Base-by-base conservation (phyloP, 2,113 vertebrate genomes). In the Hippocampus mohnikei region DNA sequence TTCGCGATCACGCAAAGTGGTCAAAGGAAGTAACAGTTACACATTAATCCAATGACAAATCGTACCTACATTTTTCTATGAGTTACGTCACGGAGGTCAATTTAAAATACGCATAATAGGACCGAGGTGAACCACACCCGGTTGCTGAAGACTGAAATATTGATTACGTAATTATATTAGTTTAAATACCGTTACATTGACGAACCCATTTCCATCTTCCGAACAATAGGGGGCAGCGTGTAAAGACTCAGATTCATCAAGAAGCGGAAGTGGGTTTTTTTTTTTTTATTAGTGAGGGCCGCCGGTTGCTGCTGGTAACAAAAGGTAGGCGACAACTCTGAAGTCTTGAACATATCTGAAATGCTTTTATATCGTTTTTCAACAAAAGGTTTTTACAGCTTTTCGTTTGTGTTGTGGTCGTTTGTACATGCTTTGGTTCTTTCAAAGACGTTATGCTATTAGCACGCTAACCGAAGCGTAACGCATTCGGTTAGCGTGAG, bases 391-490 rank as follows among this genome's bases (percentile, higher is more conserved):
- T 62, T 62, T 18, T 5, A 9, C 1, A 6, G 13, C 1, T 40
- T 2, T 4, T 4, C 0, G 18, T 9, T 9, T 10, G 21, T 64
- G 3, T 12, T 11, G 4, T 41, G 1, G 29, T 10, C 7, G n/a
- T 0, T 40, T 3, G 2, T 0, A 16, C 41, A 8, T 1, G 61
- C 66, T 79, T 79, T 73, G 66, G 70, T 61, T 18, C 5, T 13
- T 27, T 7, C 5, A 2, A 15, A 29, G 23, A 52, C 52, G 42
- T 8, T 20, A 7, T 33, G 15, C 12, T 5, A 21, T 27, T 8
- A 16, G 68, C 67, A 7, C 29, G 71, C 63, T 75, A 73, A 40
- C 42, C 13, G 15, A 13, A 59, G 60, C 66, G n/a, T 73, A 77
- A 33, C 44, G 2, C 68, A 23, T 23, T 55, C 52, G n/a, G 52